These are phyloP conservation scores for Oscheius sp. DNA, from an alignment of 2,888 invertebrate genomes.

Conservation along the genomic window DNA sequence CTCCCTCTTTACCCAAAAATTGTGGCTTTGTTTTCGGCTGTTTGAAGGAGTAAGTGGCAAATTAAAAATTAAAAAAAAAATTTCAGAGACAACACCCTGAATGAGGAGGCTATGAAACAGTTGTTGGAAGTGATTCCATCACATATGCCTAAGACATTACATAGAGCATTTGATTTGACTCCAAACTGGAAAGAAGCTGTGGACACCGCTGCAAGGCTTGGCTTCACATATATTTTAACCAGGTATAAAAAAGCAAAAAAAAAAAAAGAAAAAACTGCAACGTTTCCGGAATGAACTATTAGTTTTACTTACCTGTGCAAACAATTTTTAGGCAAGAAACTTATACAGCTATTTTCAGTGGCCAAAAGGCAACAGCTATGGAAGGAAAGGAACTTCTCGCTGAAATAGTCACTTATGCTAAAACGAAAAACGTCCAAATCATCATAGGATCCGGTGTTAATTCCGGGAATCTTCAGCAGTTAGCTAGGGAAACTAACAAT, in stretches of 20 bases:
- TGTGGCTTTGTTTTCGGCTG: slow-evolving; percentile 55
- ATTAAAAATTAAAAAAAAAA: background rate
- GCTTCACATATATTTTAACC: slow-evolving; percentile 50
- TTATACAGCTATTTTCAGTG: slow-evolving; percentile 35
- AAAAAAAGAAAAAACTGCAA: no score
- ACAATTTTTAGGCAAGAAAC: no score
- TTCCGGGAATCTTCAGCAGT: background rate
- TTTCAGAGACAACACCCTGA: slow-evolving; percentile 38
- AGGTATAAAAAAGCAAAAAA: slow-evolving; percentile 28
- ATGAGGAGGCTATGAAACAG: slow-evolving; percentile 34
- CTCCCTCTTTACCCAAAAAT: slow-evolving; percentile 16
- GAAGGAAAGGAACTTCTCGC: slow-evolving; percentile 43
- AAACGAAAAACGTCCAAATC: slow-evolving; percentile 33
- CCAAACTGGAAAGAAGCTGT: slow-evolving; percentile 43
- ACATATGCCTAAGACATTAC: slow-evolving; percentile 33
- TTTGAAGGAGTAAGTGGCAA: slow-evolving; percentile 40
- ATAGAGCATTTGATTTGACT: slow-evolving; percentile 48
- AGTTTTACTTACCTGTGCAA: background rate
- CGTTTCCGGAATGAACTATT: background rate
- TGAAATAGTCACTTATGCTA: slow-evolving; percentile 37
- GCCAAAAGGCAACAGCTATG: slow-evolving; percentile 43
- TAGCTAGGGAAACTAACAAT: background rate
- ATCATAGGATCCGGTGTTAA: slow-evolving; percentile 36
- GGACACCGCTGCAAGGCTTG: slow-evolving; percentile 39
- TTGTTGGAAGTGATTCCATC: slow-evolving; percentile 22